A percentile compares a stretch with the other conserved stretches of the same genome.
Conservation (phyloP, 2,888 invertebrate genomes). For the Stegophylla sp. region DNA sequence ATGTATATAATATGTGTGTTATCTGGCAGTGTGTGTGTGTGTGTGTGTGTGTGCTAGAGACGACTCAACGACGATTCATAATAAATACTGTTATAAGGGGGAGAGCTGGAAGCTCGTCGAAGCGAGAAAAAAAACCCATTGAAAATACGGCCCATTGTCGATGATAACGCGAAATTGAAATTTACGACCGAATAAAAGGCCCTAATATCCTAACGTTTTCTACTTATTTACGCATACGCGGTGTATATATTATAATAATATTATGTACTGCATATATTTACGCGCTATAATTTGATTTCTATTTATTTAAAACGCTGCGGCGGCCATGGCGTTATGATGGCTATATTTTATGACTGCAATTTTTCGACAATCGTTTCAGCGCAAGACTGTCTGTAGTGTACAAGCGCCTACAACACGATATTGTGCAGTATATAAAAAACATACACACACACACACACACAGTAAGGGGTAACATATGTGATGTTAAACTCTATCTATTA, state of each 20-base stretch:
- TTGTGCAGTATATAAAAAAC: too few species aligned
- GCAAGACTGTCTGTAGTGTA: neutral
- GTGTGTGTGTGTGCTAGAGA: too few species aligned
- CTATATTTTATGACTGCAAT: slow-evolving; percentile 10
- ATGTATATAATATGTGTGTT: neutral
- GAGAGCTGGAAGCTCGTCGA: slow-evolving; percentile 13
- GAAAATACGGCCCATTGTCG: slow-evolving; percentile 38
- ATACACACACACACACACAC: too few species aligned
- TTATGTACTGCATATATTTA: neutral
- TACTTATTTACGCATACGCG: neutral
- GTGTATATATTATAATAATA: neutral
- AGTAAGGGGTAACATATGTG: too few species aligned
- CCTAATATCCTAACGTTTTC: neutral
- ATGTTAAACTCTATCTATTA: too few species aligned
- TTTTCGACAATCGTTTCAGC: slow-evolving; percentile 1
- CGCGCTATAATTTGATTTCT: slow-evolving; percentile 36
- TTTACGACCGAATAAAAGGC: slow-evolving; percentile 48
- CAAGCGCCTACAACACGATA: too few species aligned
- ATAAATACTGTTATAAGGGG: too few species aligned
- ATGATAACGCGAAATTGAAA: slow-evolving; percentile 55
- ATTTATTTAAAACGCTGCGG: neutral
- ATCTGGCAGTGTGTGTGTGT: neutral
- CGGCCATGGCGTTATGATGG: neutral
- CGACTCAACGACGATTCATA: neutral
- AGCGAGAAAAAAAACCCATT: slow-evolving; percentile 41